phyloP scores from a whole-genome alignment of 2,888 invertebrate genomes.

The Drosophila mimetica region DNA sequence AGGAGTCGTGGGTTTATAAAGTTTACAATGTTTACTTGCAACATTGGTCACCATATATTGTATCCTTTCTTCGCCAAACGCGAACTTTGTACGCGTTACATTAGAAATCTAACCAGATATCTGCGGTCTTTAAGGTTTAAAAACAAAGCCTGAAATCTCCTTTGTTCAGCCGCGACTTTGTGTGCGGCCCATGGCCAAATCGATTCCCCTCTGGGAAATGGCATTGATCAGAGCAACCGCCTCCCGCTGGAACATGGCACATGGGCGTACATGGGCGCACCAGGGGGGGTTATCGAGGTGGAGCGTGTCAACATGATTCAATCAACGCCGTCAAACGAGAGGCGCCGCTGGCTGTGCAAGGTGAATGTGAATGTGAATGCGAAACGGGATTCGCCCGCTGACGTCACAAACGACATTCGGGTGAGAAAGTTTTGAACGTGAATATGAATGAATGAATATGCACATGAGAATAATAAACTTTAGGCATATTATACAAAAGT shows the following conservation, averaged over 20 bases:
- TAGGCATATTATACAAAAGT: too few species aligned
- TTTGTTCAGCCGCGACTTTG: conserved; percentile 6
- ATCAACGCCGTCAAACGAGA: conserved; percentile 27
- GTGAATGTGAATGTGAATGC: conserved; percentile 21
- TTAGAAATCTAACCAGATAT: too few species aligned
- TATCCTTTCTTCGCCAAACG: too few species aligned
- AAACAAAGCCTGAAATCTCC: background rate
- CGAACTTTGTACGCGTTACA: too few species aligned
- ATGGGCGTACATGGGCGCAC: background rate
- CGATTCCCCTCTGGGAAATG: conserved; percentile 2
- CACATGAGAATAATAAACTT: background rate
- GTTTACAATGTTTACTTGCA: too few species aligned
- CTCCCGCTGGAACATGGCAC: background rate
- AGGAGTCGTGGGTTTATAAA: too few species aligned
- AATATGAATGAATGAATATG: conserved; percentile 21
- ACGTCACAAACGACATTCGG: conserved; percentile 68
- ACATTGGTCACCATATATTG: too few species aligned
- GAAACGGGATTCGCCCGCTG: conserved; percentile 31
- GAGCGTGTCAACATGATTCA: conserved; percentile 36
- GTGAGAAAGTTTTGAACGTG: conserved; percentile 15
- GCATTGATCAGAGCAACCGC: conserved; percentile 23
- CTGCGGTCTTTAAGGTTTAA: background rate
- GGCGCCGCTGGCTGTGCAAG: conserved; percentile 20
- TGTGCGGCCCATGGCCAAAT: conserved; percentile 12
- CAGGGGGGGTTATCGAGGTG: background rate